Evolutionary conservation across 2,888 invertebrate species (phyloP).

Genomic region (Microplitis deprimator): DNA sequence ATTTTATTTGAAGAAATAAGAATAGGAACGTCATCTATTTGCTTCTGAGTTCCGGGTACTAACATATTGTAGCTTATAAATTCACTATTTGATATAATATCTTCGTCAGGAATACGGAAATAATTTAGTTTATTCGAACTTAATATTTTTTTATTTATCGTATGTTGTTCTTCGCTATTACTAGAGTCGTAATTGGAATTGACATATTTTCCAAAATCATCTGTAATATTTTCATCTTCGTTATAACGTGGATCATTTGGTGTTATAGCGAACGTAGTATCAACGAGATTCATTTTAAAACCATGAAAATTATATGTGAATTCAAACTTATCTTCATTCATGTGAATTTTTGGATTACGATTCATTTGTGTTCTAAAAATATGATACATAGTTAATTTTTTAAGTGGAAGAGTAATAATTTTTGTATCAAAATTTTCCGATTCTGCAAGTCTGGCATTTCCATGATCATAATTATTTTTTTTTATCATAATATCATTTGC

Average conservation of each 20-base stretch:
- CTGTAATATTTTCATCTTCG: conserved; percentile 38
- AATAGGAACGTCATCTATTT: conserved; percentile 57
- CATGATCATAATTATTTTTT: too few species aligned
- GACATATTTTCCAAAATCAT: conserved; percentile 3
- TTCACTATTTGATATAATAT: conserved; percentile 31
- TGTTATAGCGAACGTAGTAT: conserved; percentile 64
- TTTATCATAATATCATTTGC: too few species aligned
- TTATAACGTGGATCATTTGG: conserved; percentile 71
- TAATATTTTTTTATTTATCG: neutral
- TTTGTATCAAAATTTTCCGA: too few species aligned
- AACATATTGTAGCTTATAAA: conserved; percentile 39
- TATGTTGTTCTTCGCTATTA: neutral
- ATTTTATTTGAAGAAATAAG: conserved; percentile 59
- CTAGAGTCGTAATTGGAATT: conserved; percentile 8
- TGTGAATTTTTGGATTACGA: neutral
- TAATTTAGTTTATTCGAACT: conserved; percentile 1
- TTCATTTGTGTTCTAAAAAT: neutral
- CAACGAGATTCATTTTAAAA: conserved; percentile 50
- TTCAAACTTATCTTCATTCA: conserved; percentile 50
- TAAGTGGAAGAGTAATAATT: neutral
- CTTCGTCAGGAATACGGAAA: neutral
- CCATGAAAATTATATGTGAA: conserved; percentile 64
- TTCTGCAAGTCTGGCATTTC: too few species aligned
- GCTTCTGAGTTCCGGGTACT: conserved; percentile 56
- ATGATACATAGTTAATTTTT: neutral